These are phyloP conservation scores for Petrolisthes cinctipes DNA, from an alignment of 2,888 invertebrate genomes.

Conservation along the genomic window DNA sequence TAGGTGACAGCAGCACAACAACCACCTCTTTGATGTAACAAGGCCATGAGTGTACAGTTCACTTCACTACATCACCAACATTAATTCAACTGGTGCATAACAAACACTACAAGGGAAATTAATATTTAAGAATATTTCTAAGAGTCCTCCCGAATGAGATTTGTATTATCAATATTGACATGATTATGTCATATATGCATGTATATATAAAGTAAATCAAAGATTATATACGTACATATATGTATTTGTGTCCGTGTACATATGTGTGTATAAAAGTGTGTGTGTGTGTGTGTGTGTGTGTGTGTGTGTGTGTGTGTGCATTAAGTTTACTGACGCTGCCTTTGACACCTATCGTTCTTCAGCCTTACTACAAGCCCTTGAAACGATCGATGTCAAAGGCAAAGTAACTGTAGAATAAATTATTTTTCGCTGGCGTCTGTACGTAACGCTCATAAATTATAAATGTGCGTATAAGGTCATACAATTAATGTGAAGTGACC, in stretches of 20 bases:
- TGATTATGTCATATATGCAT: background rate
- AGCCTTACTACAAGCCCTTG: background rate
- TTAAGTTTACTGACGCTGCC: background rate
- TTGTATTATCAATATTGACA: background rate
- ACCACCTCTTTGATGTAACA: too few relatives aligned
- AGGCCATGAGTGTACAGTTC: too few relatives aligned
- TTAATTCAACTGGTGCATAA: too few relatives aligned
- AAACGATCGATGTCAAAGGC: constrained; percentile 19
- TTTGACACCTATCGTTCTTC: background rate
- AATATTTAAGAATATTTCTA: constrained; percentile 23
- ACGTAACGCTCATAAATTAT: background rate
- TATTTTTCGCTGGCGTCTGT: too few relatives aligned
- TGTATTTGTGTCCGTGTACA: too few relatives aligned
- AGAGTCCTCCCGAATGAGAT: constrained; percentile 30
- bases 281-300: too few relatives aligned
- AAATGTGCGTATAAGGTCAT: background rate
- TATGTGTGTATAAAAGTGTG: too few relatives aligned
- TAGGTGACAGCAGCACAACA: too few relatives aligned
- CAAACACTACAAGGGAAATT: background rate
- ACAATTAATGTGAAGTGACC: background rate
- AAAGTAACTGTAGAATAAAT: background rate
- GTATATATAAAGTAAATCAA: too few relatives aligned
- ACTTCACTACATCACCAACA: too few relatives aligned
- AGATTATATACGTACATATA: too few relatives aligned
- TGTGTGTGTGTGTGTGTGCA: too few relatives aligned